Conservation (phyloP, 2,888 invertebrate species). For the Dyspetes luteomarginatus region DNA sequence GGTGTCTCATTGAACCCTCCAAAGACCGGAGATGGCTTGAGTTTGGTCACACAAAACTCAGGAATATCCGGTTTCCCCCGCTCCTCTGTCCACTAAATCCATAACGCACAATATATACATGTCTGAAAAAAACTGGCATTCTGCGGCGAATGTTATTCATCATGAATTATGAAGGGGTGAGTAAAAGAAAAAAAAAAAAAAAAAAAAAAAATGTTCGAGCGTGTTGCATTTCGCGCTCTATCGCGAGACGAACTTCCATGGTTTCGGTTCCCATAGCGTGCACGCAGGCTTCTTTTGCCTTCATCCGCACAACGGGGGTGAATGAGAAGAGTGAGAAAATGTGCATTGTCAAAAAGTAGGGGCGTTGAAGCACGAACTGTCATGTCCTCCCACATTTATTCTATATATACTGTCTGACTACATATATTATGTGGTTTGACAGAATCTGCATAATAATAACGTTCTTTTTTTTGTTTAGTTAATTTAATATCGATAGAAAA, state of each 20-base stretch:
- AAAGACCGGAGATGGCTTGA: slow-evolving; percentile 53
- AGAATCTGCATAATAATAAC: too few relatives aligned
- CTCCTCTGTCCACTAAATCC: slow-evolving; percentile 74
- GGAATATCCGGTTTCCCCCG: slow-evolving; percentile 79
- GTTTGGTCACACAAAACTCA: slow-evolving; percentile 65
- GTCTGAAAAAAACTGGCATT: slow-evolving; percentile 39
- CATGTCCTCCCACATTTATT: slow-evolving; percentile 14
- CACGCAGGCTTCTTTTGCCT: neutral
- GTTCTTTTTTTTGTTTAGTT: too few relatives aligned
- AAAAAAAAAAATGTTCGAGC: slow-evolving; percentile 45
- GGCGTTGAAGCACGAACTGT: slow-evolving; percentile 18
- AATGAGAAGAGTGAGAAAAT: slow-evolving; percentile 6
- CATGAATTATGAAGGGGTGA: slow-evolving; percentile 34
- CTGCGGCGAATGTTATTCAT: slow-evolving; percentile 52
- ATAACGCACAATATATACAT: slow-evolving; percentile 6
- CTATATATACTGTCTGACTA: neutral
- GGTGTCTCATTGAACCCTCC: slow-evolving; percentile 36
- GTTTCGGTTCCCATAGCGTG: slow-evolving; percentile 73
- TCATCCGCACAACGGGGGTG: neutral
- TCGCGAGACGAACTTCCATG: slow-evolving; percentile 69
- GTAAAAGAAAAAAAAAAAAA: neutral
- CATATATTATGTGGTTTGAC: neutral
- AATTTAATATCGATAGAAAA: too few relatives aligned
- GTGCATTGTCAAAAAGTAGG: neutral
- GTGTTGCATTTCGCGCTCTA: slow-evolving; percentile 65